Base-by-base conservation (phyloP, 2,113 vertebrate species). In the Donacobius atricapilla region DNA sequence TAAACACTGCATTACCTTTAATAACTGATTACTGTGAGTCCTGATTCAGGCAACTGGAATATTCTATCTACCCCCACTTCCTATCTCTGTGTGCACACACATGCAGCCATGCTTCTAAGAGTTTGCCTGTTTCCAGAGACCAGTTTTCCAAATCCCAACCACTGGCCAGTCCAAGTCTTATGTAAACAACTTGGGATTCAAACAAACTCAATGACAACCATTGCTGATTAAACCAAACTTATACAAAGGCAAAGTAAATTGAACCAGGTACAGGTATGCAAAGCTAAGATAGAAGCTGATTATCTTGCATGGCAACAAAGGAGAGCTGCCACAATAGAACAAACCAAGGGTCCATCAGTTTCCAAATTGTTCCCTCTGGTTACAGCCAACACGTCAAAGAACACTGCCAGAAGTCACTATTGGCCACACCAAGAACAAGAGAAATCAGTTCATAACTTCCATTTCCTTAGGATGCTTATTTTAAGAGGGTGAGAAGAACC, bases 191-290 rank as follows among this genome's bases (percentile, higher is more conserved):
- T 78, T 39, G 35, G 27, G 53, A 90, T 81, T 90, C 10, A 1
- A 96, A 84, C 81, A 92, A 94, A 71, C 60, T 77, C 83, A 78
- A 48, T 80, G 63, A 75, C 77, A 96, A 95, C 89, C 88, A 82
- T 15, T 37, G 69, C 72, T 42, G 88, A 94, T 97, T 92, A 96
- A 94, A 92, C 48, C 40, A 33, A 78, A 90, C 2, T 16, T 40
- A 63, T n/a, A 95, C 68, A 95, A 96, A 93, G 40, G 82, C 63
- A 95, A 94, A 94, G 90, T 57, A 95, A 96, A 96, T 22, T 93
- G 92, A 89, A 94, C 71, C 68, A 73, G 82, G 68, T 90, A 94
- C 87, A 81, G 11, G 4, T 51, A 82, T 5, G 40, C 80, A 75
- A 70, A 96, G 92, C 93, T 95, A 97, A 94, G 88, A 96, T 4